Percentiles rank a stretch among this genome's conserved stretches.
These are phyloP conservation scores for Oryctes rhinoceros DNA, from an alignment of 1,140 invertebrate species.

Conservation along the genomic window DNA sequence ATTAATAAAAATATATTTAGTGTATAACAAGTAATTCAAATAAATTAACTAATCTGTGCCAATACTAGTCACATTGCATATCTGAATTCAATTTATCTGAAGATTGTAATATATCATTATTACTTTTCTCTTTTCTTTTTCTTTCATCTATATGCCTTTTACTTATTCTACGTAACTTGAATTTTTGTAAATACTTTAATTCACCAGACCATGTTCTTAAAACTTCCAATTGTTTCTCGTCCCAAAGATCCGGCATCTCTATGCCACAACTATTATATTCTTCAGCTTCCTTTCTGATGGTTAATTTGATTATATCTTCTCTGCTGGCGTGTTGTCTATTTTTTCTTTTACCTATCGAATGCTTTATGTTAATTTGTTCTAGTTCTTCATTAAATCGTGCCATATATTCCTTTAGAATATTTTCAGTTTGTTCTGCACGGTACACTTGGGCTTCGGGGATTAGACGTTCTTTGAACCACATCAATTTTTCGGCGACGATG, in stretches of 20 bases:
- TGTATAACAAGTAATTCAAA: background rate
- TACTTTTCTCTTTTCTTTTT: background rate
- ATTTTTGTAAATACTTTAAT: slow-evolving; percentile 70
- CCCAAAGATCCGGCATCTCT: slow-evolving; percentile 73
- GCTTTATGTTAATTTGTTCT: slow-evolving; percentile 77
- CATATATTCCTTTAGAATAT: slow-evolving; percentile 69
- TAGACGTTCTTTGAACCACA: slow-evolving; percentile 74
- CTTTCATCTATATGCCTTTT: slow-evolving; percentile 55
- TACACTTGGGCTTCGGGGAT: slow-evolving; percentile 64
- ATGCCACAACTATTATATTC: slow-evolving; percentile 79
- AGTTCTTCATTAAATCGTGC: slow-evolving; percentile 78
- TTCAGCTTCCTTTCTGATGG: slow-evolving; percentile 71
- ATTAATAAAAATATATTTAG: too few relatives aligned
- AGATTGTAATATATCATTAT: background rate
- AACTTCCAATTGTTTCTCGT: slow-evolving; percentile 65
- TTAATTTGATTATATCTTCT: slow-evolving; percentile 77
- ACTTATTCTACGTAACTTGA: slow-evolving; percentile 70
- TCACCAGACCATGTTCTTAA: slow-evolving; percentile 75
- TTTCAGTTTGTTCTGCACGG: slow-evolving; percentile 66
- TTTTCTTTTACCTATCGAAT: slow-evolving; percentile 74
- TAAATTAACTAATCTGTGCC: background rate
- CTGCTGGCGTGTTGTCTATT: slow-evolving; percentile 78
- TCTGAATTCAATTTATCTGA: background rate
- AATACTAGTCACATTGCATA: background rate
- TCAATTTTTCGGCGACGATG: slow-evolving; percentile 74